A percentile compares a stretch with the other conserved stretches of the same genome.
Evolutionary conservation across 1,140 invertebrate species (phyloP).

Genomic region (Cephus cinctus): DNA sequence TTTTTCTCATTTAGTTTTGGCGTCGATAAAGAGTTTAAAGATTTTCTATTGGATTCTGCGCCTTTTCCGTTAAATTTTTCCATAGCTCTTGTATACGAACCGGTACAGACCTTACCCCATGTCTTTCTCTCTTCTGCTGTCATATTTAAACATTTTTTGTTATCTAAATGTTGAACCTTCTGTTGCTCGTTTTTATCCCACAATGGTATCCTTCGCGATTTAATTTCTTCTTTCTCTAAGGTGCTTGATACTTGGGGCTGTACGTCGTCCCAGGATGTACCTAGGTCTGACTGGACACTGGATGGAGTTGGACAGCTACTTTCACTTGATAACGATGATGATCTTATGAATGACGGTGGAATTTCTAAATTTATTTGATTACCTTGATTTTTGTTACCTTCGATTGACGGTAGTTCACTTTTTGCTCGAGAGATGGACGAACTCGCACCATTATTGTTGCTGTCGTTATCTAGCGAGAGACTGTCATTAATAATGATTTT

Average conservation of each 20-base stretch:
- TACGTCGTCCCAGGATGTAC: conserved; percentile 44
- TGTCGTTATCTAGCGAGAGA: conserved; percentile 23
- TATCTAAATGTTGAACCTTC: conserved; percentile 28
- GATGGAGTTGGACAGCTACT: conserved; percentile 39
- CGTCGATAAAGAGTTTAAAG: conserved; percentile 14
- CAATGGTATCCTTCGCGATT: conserved; percentile 3
- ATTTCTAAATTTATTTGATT: conserved; percentile 27
- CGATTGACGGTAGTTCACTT: conserved; percentile 19
- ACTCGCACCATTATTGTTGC: conserved; percentile 27
- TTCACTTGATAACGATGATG: conserved; percentile 42
- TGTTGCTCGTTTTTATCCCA: conserved; percentile 18
- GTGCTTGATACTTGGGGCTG: conserved; percentile 25
- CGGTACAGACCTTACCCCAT: conserved; percentile 54
- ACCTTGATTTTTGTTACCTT: conserved; percentile 10
- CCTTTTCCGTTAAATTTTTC: conserved; percentile 51
- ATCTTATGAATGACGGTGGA: conserved; percentile 36
- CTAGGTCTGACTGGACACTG: conserved; percentile 36
- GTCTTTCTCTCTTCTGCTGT: conserved; percentile 23
- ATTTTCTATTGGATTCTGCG: conserved; percentile 25
- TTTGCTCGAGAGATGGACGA: conserved; percentile 13
- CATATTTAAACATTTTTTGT: conserved; percentile 27
- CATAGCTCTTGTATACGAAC: conserved; percentile 55
- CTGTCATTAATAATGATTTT: conserved; percentile 48
- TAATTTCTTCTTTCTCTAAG: conserved; percentile 36
- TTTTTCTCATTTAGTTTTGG: conserved; percentile 37